Conservation (phyloP, 2,797 vertebrate species). For the Amazona finschi region DNA sequence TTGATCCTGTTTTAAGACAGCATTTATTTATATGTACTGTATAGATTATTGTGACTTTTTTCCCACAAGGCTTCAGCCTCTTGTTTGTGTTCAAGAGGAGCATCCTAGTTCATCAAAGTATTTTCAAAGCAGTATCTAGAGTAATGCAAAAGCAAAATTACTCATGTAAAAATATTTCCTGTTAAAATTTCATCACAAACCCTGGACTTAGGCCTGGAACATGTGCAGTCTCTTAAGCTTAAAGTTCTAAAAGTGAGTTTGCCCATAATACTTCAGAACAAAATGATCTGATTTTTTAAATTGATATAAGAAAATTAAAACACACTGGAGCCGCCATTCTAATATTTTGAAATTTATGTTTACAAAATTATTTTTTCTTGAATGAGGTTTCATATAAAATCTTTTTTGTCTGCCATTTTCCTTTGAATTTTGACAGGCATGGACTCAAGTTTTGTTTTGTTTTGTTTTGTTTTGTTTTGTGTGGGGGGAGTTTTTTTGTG, state of each 20-base stretch:
- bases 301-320: background rate
- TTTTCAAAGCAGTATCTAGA: background rate
- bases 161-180: background rate
- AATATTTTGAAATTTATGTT: slow-evolving; percentile 5
- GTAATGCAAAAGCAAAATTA: background rate
- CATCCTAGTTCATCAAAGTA: background rate
- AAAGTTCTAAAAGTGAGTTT: background rate
- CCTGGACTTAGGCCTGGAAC: background rate
- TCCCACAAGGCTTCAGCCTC: background rate
- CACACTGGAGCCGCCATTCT: background rate
- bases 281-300: background rate
- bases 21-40: background rate
- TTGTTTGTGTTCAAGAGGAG: background rate
- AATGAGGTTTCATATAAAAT: background rate
- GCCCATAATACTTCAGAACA: background rate
- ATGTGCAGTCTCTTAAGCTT: background rate
- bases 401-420: background rate
- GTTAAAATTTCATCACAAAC: background rate
- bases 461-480: background rate
- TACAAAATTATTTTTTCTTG: background rate
- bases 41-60: background rate
- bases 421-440: background rate
- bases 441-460: background rate
- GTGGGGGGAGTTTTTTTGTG: too few species aligned
- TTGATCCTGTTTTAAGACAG: background rate